These are phyloP conservation scores for Liasis olivaceus DNA, from an alignment of 2,797 vertebrate species.

Conservation along the genomic window DNA sequence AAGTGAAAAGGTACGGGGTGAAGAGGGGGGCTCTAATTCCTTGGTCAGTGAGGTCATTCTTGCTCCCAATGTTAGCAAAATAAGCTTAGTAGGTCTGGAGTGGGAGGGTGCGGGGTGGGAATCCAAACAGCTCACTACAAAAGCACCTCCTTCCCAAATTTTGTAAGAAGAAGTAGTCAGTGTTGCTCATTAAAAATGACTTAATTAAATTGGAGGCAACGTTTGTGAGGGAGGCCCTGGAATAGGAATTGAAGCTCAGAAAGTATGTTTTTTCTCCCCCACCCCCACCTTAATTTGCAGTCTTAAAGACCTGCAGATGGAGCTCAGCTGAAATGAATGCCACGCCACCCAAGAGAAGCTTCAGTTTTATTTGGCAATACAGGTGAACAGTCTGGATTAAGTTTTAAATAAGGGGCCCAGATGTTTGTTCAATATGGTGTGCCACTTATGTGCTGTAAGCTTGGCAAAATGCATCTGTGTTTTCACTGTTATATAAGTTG, in stretches of 20 bases:
- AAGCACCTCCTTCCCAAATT: not conserved
- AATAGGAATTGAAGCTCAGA: constrained; percentile 20
- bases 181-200: constrained; percentile 19
- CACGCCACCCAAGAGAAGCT: constrained; percentile 55
- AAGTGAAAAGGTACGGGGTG: constrained; percentile 61
- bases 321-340: constrained; percentile 46
- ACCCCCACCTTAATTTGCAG: constrained; percentile 20
- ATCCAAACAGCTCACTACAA: constrained; percentile 29
- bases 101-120: not conserved
- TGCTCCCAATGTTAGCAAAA: constrained; percentile 45
- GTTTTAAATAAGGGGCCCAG: constrained; percentile 69
- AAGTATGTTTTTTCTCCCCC: not conserved
- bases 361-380: constrained; percentile 72
- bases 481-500: constrained; percentile 54
- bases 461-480: constrained; percentile 47
- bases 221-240: not conserved
- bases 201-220: constrained; percentile 55
- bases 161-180: constrained; percentile 34
- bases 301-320: constrained; percentile 57
- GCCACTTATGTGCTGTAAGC: constrained; percentile 57
- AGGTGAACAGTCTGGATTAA: constrained; percentile 73
- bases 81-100: constrained; percentile 29
- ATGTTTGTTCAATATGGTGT: constrained; percentile 72
- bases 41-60: constrained; percentile 65
- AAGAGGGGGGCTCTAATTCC: constrained; percentile 61